Evolutionary conservation across 2,797 vertebrate species (phyloP).

Genomic region (Rhabdophis nuchalis): DNA sequence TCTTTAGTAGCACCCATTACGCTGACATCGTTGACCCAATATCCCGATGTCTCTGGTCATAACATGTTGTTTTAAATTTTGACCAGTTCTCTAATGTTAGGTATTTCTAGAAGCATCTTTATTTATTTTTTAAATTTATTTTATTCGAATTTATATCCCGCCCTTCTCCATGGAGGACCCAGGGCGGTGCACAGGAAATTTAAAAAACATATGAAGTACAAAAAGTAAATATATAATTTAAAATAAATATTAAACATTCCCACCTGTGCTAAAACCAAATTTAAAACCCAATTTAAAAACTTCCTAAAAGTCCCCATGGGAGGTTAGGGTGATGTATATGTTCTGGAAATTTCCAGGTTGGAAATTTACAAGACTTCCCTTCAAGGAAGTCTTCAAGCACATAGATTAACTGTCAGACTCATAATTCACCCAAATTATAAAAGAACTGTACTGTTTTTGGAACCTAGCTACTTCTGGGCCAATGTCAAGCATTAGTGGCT

Average conservation of each 20-base stretch:
- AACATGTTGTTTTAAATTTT: background rate
- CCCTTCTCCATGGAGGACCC: no score
- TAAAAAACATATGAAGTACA: no score
- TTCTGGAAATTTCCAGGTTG: background rate
- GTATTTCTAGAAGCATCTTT: background rate
- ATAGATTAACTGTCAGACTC: background rate
- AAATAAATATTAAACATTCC: no score
- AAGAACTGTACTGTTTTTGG: background rate
- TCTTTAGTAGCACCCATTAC: background rate
- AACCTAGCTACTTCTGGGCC: background rate
- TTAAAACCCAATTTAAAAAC: no score
- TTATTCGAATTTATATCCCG: no score
- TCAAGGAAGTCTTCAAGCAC: background rate
- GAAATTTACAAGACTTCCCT: background rate
- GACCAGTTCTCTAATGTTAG: background rate
- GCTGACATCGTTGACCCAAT: background rate
- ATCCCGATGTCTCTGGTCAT: background rate
- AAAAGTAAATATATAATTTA: no score
- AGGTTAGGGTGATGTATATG: background rate
- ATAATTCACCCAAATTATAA: background rate
- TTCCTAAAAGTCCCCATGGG: no score
- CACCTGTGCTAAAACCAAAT: no score
- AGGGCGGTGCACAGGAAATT: no score
- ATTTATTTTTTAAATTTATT: no score
- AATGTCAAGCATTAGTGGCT: background rate